Conservation (phyloP, 2,888 invertebrate species). For the Hypselothyrea guttata region DNA sequence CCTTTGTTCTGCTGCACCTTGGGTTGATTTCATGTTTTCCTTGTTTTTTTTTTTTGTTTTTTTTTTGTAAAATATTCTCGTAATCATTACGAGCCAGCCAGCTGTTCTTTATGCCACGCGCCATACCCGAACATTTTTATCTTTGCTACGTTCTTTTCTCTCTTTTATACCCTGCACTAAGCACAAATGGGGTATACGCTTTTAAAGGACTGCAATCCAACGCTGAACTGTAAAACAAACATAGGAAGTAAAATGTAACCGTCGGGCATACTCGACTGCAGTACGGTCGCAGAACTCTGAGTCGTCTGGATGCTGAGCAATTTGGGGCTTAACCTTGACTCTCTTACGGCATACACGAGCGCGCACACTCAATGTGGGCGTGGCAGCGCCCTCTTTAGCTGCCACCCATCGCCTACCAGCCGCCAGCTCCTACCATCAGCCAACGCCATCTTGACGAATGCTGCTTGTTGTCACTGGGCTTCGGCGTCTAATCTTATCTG, state of each 20-base stretch:
- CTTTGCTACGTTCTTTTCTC: conserved; percentile 28
- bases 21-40: background rate
- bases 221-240: too few relatives aligned
- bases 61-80: conserved; percentile 49
- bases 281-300: conserved; percentile 11
- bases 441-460: conserved; percentile 67
- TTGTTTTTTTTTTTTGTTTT: conserved; percentile 12
- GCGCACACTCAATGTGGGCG: conserved; percentile 66
- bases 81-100: conserved; percentile 72
- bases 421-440: background rate
- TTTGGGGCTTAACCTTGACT: conserved; percentile 73
- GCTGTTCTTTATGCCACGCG: conserved; percentile 56
- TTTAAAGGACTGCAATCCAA: too few relatives aligned
- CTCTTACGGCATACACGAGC: conserved; percentile 58
- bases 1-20: conserved; percentile 40
- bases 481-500: conserved; percentile 71
- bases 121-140: conserved; percentile 42
- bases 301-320: conserved; percentile 53
- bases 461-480: conserved; percentile 73
- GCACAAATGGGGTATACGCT: too few relatives aligned
- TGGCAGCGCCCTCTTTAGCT: conserved; percentile 27
- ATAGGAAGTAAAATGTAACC: background rate
- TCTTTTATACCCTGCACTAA: conserved; percentile 2
- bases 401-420: too few relatives aligned
- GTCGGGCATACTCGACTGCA: too few relatives aligned